A percentile compares a stretch with the other conserved stretches of the same genome.
These are phyloP conservation scores for Telenomus remus DNA, from an alignment of 1,140 invertebrate species.

Conservation along the genomic window DNA sequence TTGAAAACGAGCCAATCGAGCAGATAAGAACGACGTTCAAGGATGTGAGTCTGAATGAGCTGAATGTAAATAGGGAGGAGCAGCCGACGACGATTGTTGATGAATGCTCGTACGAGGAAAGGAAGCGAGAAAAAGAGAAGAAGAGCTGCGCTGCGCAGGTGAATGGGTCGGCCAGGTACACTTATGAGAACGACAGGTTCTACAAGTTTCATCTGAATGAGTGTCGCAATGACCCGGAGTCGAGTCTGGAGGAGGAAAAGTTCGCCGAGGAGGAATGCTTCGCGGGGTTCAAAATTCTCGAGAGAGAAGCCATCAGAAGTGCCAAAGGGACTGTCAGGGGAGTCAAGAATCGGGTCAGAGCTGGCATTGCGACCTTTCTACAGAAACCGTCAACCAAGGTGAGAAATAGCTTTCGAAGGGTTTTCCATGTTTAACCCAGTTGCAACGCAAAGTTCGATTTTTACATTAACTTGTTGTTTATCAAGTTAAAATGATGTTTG, in stretches of 20 bases:
- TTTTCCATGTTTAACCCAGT: too few species aligned
- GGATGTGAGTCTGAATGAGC: conserved; percentile 19
- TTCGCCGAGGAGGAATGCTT: conserved; percentile 83
- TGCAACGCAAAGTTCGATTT: too few species aligned
- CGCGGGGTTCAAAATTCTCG: conserved; percentile 86
- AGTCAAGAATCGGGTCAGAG: conserved; percentile 93
- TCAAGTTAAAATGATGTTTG: too few species aligned
- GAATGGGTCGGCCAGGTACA: conserved; percentile 74
- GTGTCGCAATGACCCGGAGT: conserved; percentile 74
- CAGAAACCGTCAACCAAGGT: conserved; percentile 87
- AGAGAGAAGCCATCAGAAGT: conserved; percentile 87
- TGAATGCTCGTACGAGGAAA: conserved; percentile 82
- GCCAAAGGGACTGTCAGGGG: conserved; percentile 93
- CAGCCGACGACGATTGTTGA: conserved; percentile 72
- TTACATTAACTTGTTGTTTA: too few species aligned
- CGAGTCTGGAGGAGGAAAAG: conserved; percentile 69
- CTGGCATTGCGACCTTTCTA: conserved; percentile 94
- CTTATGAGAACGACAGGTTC: conserved; percentile 84
- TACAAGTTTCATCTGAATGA: conserved; percentile 90
- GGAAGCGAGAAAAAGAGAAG: conserved; percentile 68
- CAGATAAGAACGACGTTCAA: conserved; percentile 8
- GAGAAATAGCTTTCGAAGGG: too few species aligned
- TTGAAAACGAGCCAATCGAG: too few species aligned
- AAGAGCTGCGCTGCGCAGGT: conserved; percentile 70
- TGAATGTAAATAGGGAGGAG: background rate